phyloP scores from a whole-genome alignment of 2,888 invertebrate genomes.

The Heteromyza rotundicornis region DNA sequence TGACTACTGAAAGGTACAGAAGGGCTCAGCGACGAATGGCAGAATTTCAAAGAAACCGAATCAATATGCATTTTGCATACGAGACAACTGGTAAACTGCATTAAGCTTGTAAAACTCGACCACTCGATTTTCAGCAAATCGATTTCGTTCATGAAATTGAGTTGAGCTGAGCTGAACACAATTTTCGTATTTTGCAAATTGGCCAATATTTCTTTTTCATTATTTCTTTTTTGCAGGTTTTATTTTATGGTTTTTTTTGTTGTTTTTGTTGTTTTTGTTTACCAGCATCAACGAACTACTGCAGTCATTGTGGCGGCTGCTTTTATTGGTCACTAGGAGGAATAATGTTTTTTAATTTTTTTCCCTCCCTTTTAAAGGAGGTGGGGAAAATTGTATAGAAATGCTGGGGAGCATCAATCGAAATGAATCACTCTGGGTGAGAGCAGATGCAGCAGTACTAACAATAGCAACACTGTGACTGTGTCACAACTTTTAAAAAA shows the following conservation, averaged over 20 bases:
- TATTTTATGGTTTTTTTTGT: not conserved
- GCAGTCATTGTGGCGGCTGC: conserved; percentile 4
- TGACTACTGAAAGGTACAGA: too few species aligned
- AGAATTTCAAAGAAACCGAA: too few species aligned
- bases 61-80: too few species aligned
- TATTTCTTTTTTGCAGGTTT: conserved; percentile 9
- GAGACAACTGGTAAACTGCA: too few species aligned
- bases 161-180: too few species aligned
- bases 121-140: too few species aligned
- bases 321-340: not conserved
- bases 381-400: not conserved
- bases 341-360: conserved; percentile 5
- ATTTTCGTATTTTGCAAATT: not conserved
- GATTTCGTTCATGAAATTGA: too few species aligned
- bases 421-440: conserved; percentile 33
- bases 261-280: not conserved
- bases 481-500: too few species aligned
- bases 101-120: too few species aligned
- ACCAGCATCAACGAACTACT: not conserved
- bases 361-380: conserved; percentile 10
- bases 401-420: not conserved
- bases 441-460: conserved; percentile 49
- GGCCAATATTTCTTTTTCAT: not conserved
- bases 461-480: conserved; percentile 32
- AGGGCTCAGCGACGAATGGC: too few species aligned